These are phyloP conservation scores for Callaeas wilsoni DNA, from an alignment of 2,113 vertebrate genomes.

Conservation along the genomic window DNA sequence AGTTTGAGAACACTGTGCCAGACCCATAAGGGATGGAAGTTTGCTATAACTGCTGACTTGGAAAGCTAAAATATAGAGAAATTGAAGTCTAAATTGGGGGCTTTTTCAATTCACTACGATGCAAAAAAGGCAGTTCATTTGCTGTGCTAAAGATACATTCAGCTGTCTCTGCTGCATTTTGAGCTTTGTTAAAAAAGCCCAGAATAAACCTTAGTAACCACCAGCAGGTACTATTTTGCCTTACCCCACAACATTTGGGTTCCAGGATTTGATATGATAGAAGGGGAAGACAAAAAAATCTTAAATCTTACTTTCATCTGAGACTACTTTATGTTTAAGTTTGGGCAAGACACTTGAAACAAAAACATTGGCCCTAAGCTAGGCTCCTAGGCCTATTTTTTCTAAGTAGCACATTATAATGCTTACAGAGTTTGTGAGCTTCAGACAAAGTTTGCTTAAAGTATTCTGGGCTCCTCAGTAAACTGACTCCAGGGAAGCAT, in stretches of 20 bases:
- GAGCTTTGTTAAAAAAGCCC: background rate
- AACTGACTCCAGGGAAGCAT: background rate
- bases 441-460: background rate
- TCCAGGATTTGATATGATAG: background rate
- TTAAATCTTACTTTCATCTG: background rate
- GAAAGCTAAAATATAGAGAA: background rate
- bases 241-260: rapidly evolving
- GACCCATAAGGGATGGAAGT: background rate
- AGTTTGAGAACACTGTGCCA: background rate
- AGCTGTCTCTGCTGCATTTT: background rate
- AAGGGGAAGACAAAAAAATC: background rate
- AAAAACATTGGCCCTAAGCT: background rate
- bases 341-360: background rate
- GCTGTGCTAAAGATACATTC: background rate
- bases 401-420: background rate
- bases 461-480: background rate
- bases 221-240: background rate
- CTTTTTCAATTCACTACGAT: background rate
- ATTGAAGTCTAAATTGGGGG: background rate
- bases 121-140: background rate
- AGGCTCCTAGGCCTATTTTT: background rate
- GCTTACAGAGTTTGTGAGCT: background rate
- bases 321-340: background rate
- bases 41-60: background rate
- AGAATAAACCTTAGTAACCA: background rate